A percentile compares a stretch with the other conserved stretches of the same genome.
These are phyloP conservation scores for Drosophila orosa DNA, from an alignment of 1,140 invertebrate genomes.

Conservation along the genomic window DNA sequence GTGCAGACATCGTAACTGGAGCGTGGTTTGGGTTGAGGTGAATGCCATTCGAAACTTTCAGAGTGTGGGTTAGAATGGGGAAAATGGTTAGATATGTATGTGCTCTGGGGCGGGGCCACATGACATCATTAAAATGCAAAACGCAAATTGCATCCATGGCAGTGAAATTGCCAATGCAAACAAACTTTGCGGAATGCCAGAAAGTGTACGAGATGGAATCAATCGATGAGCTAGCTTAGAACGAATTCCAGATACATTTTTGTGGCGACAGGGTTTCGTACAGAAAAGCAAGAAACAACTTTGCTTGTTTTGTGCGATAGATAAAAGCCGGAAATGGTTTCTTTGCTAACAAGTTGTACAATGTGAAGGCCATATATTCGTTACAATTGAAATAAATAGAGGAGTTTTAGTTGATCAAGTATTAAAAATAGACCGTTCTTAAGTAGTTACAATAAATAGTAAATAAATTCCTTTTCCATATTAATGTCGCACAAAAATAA, in stretches of 20 bases:
- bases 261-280: constrained; percentile 14
- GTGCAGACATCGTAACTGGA: constrained; percentile 35
- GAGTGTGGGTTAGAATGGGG: constrained; percentile 1
- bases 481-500: too few relatives aligned
- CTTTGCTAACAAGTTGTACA: constrained; percentile 5
- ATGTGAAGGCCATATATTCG: neutral
- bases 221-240: constrained; percentile 18
- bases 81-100: neutral
- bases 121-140: constrained; percentile 56
- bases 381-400: neutral
- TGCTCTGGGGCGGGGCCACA: constrained; percentile 13
- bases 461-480: too few relatives aligned
- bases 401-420: neutral
- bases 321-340: constrained; percentile 8
- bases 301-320: constrained; percentile 4
- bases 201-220: constrained; percentile 8
- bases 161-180: constrained; percentile 48
- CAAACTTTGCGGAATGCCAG: constrained; percentile 29
- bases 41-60: constrained; percentile 40
- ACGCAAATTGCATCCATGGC: constrained; percentile 54
- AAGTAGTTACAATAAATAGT: too few relatives aligned
- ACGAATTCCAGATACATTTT: constrained; percentile 20
- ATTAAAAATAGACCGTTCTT: too few relatives aligned
- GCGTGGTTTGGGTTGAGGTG: constrained; percentile 29
- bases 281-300: neutral